Evolutionary conservation across 2,888 invertebrate genomes (phyloP).

Genomic region (Eupithecia subumbrata): DNA sequence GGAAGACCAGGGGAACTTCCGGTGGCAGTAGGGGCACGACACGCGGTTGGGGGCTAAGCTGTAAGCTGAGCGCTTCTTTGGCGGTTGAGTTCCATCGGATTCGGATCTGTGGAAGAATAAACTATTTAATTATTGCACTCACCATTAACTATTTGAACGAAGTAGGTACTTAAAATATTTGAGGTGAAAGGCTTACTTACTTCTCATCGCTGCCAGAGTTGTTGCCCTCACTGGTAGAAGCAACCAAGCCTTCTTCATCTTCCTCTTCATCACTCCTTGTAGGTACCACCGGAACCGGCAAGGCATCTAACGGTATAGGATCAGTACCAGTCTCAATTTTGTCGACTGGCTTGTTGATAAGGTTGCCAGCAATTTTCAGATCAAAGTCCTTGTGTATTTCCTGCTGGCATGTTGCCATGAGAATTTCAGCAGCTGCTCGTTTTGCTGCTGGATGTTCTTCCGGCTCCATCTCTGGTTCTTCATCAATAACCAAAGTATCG

Average conservation of each 20-base stretch:
- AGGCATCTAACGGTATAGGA: conserved; percentile 85
- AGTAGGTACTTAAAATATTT: background rate
- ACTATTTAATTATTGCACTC: background rate
- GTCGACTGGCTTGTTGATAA: conserved; percentile 82
- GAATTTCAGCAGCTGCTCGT: conserved; percentile 84
- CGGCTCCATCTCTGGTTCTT: conserved; percentile 75
- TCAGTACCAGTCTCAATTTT: conserved; percentile 77
- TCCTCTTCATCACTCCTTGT: conserved; percentile 85
- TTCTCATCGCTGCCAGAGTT: conserved; percentile 93
- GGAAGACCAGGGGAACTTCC: conserved; percentile 98
- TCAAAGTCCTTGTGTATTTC: conserved; percentile 80
- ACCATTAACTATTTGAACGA: background rate
- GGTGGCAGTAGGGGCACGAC: conserved; percentile 95
- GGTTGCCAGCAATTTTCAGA: conserved; percentile 82
- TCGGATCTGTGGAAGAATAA: conserved; percentile 84
- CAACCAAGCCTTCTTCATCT: conserved; percentile 92
- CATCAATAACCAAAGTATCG: conserved; percentile 88
- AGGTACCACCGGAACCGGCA: conserved; percentile 88
- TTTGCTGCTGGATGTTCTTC: conserved; percentile 79
- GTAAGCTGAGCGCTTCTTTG: conserved; percentile 97
- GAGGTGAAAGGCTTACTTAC: conserved; percentile 70
- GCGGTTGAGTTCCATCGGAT: conserved; percentile 81
- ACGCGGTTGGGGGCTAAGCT: conserved; percentile 97
- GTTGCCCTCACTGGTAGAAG: conserved; percentile 92
- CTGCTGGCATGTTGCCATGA: conserved; percentile 79